These are phyloP conservation scores for Chloebia gouldiae DNA, from an alignment of 2,113 vertebrate species.

Conservation along the genomic window DNA sequence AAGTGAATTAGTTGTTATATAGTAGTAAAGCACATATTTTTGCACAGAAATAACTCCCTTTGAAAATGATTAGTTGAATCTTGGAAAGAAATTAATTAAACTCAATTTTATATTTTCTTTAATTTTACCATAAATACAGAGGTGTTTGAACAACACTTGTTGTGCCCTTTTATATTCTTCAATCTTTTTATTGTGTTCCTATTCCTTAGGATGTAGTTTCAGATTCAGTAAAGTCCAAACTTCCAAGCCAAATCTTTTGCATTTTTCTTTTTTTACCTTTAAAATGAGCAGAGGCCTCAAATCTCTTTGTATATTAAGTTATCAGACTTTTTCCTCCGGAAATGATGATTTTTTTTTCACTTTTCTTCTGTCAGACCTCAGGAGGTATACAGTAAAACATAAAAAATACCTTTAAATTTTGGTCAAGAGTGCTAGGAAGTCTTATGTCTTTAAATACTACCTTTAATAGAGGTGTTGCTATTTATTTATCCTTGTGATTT, in stretches of 20 bases:
- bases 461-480: not conserved
- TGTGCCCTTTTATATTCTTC: not conserved
- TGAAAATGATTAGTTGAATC: not conserved
- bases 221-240: not conserved
- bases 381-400: not conserved
- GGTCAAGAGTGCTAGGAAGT: not conserved
- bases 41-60: not conserved
- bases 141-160: not conserved
- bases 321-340: not conserved
- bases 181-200: not conserved
- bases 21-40: not conserved
- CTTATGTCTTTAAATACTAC: not conserved
- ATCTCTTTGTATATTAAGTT: not conserved
- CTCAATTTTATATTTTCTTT: not conserved
- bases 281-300: not conserved
- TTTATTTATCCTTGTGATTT: not conserved
- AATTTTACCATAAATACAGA: not conserved
- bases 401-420: not conserved
- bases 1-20: not conserved
- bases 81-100: not conserved
- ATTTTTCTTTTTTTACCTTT: not conserved
- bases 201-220: not conserved
- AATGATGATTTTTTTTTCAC: not conserved
- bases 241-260: not conserved
- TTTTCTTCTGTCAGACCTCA: not conserved